Conservation (phyloP, 2,797 vertebrate species). For the Gallinago stenura region DNA sequence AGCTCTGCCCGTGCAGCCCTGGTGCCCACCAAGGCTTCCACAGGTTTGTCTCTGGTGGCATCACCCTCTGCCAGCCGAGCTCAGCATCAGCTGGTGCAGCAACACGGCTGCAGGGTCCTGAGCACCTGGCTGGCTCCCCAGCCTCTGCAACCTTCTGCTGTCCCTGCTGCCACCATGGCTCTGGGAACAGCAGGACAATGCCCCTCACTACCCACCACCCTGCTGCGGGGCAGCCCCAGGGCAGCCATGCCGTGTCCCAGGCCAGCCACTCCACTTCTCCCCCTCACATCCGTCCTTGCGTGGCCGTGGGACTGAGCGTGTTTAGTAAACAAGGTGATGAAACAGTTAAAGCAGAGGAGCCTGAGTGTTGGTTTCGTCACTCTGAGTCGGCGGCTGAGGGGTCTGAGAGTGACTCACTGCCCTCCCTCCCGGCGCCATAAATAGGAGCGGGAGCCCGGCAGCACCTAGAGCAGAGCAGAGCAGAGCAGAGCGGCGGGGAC, state of each 20-base stretch:
- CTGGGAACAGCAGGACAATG: background rate
- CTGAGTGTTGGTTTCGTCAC: constrained; percentile 57
- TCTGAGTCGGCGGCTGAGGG: constrained; percentile 32
- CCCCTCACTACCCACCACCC: background rate
- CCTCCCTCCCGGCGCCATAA: constrained; percentile 49
- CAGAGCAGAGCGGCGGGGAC: background rate
- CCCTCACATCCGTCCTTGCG: background rate
- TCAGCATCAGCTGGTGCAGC: rapidly evolving
- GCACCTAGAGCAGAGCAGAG: background rate
- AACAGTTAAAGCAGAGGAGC: constrained; percentile 58
- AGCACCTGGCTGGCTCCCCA: rapidly evolving
- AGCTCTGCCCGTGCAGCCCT: rapidly evolving
- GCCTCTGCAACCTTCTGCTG: background rate
- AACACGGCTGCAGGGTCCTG: background rate
- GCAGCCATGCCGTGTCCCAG: background rate
- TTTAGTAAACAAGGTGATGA: constrained; percentile 74
- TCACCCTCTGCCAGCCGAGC: background rate
- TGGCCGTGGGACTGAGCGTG: background rate
- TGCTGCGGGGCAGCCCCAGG: background rate
- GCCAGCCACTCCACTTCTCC: too few relatives aligned
- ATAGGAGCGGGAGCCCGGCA: background rate
- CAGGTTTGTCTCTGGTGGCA: rapidly evolving
- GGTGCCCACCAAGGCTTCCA: rapidly evolving
- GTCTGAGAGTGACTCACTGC: constrained; percentile 71
- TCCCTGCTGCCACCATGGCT: background rate